phyloP scores from a whole-genome alignment of 2,797 vertebrate genomes.

The Cossypha caffra region DNA sequence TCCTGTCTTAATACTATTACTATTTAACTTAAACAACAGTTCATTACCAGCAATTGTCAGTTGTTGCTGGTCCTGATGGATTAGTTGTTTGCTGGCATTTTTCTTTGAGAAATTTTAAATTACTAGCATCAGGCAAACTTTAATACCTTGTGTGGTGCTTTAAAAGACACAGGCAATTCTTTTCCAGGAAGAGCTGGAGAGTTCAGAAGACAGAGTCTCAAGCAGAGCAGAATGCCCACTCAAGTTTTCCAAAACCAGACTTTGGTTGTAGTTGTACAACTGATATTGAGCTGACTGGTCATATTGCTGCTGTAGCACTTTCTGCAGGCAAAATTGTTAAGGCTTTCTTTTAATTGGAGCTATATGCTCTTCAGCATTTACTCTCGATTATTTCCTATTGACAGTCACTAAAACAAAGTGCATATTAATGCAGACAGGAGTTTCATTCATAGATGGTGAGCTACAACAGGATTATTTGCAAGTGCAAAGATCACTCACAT shows the following conservation, averaged over 20 bases:
- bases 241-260: background rate
- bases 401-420: background rate
- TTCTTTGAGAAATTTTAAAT: background rate
- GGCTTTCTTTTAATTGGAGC: background rate
- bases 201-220: background rate
- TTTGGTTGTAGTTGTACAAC: background rate
- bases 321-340: background rate
- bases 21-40: background rate
- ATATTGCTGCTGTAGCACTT: background rate
- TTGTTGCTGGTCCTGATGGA: background rate
- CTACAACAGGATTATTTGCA: constrained; percentile 49
- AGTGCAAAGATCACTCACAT: constrained; percentile 62
- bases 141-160: accelerated
- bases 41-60: background rate
- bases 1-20: background rate
- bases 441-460: constrained; percentile 20
- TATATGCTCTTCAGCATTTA: background rate
- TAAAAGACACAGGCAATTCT: background rate
- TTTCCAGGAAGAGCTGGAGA: background rate
- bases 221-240: background rate
- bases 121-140: background rate
- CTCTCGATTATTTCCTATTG: background rate
- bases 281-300: background rate
- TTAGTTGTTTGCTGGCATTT: background rate
- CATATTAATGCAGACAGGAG: background rate